These are phyloP conservation scores for Eretmocerus hayati DNA, from an alignment of 2,888 invertebrate species.

Conservation along the genomic window DNA sequence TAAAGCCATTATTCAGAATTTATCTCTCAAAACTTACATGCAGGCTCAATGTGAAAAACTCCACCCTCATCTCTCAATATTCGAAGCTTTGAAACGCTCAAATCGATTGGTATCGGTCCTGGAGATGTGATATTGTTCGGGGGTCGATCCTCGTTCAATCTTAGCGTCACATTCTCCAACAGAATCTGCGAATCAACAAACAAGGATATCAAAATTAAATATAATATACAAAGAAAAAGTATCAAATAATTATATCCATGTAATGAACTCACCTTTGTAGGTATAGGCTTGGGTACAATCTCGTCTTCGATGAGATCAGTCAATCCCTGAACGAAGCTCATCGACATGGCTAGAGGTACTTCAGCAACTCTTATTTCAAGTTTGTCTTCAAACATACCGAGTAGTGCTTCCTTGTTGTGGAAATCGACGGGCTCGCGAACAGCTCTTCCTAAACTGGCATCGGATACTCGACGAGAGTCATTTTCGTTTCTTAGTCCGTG, in stretches of 20 bases:
- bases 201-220: not conserved
- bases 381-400: slow-evolving; percentile 49
- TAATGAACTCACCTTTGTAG: slow-evolving; percentile 56
- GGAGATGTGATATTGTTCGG: slow-evolving; percentile 75
- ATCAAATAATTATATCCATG: not conserved
- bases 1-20: slow-evolving; percentile 3
- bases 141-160: slow-evolving; percentile 76
- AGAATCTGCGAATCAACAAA: slow-evolving; percentile 52
- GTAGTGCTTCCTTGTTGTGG: slow-evolving; percentile 45
- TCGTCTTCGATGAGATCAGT: slow-evolving; percentile 85
- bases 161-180: slow-evolving; percentile 68
- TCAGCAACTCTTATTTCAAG: slow-evolving; percentile 62
- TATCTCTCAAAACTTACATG: slow-evolving; percentile 32
- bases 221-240: not conserved
- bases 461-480: slow-evolving; percentile 32
- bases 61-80: slow-evolving; percentile 69
- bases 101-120: slow-evolving; percentile 70
- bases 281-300: slow-evolving; percentile 70
- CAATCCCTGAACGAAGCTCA: slow-evolving; percentile 76
- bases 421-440: slow-evolving; percentile 47
- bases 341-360: slow-evolving; percentile 62
- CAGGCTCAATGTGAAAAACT: slow-evolving; percentile 65
- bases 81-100: slow-evolving; percentile 64
- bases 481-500: slow-evolving; percentile 49
- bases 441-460: slow-evolving; percentile 28